Conservation (phyloP, 1,140 invertebrate genomes). For the Drosophila sechellia region DNA sequence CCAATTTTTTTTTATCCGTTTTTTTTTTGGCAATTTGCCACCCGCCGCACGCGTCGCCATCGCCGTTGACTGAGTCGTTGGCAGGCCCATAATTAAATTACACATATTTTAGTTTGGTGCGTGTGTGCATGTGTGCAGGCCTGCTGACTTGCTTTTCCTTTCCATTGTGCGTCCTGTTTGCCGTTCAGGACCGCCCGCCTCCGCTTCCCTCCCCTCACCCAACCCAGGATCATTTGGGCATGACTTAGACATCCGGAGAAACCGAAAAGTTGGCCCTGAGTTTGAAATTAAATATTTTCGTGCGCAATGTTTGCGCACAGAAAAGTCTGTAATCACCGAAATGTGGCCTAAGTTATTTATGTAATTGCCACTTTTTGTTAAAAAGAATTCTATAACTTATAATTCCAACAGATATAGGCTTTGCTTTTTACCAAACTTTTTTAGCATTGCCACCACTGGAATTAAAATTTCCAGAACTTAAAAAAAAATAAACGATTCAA, state of each 20-base stretch:
- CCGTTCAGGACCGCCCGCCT: slow-evolving; percentile 45
- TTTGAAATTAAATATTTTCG: slow-evolving; percentile 52
- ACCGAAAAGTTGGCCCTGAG: slow-evolving; percentile 46
- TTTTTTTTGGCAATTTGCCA: slow-evolving; percentile 78
- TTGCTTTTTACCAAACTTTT: neutral
- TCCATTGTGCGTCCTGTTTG: slow-evolving; percentile 40
- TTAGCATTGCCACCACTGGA: neutral
- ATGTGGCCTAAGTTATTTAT: slow-evolving; percentile 65
- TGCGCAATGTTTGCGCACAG: slow-evolving; percentile 43
- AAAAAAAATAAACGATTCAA: too few relatives aligned
- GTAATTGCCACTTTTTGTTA: slow-evolving; percentile 65
- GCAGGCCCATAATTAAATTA: slow-evolving; percentile 79
- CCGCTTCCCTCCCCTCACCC: neutral
- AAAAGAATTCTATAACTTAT: neutral
- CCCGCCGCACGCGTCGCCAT: slow-evolving; percentile 62
- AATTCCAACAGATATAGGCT: neutral
- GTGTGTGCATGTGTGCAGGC: slow-evolving; percentile 50
- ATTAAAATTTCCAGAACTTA: too few relatives aligned
- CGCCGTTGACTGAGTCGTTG: slow-evolving; percentile 28
- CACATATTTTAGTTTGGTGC: slow-evolving; percentile 54
- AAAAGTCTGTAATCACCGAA: slow-evolving; percentile 71
- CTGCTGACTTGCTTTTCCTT: slow-evolving; percentile 78
- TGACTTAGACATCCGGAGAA: slow-evolving; percentile 55
- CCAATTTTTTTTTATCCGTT: slow-evolving; percentile 29
- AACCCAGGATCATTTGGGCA: slow-evolving; percentile 2